phyloP scores from a whole-genome alignment of 92 coral and sea anemone species.

The Porites evermanni region DNA sequence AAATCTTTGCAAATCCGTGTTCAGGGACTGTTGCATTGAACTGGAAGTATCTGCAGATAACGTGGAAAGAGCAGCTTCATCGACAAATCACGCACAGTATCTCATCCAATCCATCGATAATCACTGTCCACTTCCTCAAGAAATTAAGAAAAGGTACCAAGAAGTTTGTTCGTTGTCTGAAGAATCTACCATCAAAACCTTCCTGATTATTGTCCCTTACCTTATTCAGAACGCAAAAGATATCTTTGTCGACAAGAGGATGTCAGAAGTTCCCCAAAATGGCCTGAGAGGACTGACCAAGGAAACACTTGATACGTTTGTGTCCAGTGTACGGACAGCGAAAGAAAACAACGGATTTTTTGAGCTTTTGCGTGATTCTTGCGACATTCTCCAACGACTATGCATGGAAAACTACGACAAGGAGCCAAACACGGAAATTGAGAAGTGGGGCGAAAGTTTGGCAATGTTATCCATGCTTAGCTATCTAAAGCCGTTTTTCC shows the following conservation, averaged over 20 bases:
- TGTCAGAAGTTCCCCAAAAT: not conserved
- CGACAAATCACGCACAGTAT: no score
- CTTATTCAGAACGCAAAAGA: not conserved
- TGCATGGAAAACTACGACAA: not conserved
- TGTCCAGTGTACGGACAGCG: not conserved
- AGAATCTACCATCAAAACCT: not conserved
- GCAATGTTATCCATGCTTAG: no score
- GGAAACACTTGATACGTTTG: not conserved
- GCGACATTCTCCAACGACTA: not conserved
- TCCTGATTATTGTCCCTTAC: not conserved
- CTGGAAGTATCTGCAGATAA: no score
- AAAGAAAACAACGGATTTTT: not conserved
- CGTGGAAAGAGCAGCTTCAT: no score
- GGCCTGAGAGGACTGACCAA: not conserved
- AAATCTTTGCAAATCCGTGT: not conserved
- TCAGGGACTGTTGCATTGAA: no score
- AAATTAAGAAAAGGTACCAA: not conserved
- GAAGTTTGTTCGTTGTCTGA: not conserved
- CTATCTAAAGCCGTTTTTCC: not conserved
- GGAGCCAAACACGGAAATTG: no score
- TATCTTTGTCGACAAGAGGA: not conserved
- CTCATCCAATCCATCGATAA: not conserved
- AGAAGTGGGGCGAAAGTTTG: no score
- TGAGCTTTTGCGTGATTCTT: not conserved
- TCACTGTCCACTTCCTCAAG: not conserved